Conservation (phyloP, 2,797 vertebrate genomes). For the Fringilla coelebs region DNA sequence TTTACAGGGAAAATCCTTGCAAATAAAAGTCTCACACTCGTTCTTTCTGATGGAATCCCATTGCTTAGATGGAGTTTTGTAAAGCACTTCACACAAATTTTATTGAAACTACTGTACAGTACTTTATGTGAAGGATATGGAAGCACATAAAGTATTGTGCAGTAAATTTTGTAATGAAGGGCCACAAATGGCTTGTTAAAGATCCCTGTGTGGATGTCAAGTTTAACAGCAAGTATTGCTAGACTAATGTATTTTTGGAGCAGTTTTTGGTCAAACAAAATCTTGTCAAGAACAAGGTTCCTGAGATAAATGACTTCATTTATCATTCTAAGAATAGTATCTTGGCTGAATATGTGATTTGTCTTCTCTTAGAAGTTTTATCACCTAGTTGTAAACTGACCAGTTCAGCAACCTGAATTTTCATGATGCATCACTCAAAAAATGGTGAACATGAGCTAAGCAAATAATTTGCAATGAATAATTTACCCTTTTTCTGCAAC, state of each 20-base stretch:
- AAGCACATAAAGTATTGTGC: slow-evolving; percentile 59
- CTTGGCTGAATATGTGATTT: neutral
- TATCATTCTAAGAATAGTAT: slow-evolving; percentile 14
- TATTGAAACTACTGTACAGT: slow-evolving; percentile 57
- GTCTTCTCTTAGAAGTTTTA: slow-evolving; percentile 16
- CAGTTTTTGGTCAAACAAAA: slow-evolving; percentile 60
- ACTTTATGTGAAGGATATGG: slow-evolving; percentile 58
- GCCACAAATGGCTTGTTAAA: slow-evolving; percentile 59
- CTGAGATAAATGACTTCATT: slow-evolving; percentile 20
- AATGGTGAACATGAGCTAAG: neutral
- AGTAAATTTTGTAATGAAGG: slow-evolving; percentile 66
- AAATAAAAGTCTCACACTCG: slow-evolving; percentile 20
- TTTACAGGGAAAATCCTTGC: slow-evolving; percentile 52
- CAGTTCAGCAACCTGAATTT: slow-evolving; percentile 10
- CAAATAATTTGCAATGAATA: neutral
- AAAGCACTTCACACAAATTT: slow-evolving; percentile 57
- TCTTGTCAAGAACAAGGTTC: slow-evolving; percentile 40
- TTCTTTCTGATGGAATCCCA: slow-evolving; percentile 28
- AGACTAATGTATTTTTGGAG: slow-evolving; percentile 37
- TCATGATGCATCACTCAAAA: neutral
- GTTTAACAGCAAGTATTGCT: slow-evolving; percentile 53
- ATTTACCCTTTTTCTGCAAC: neutral
- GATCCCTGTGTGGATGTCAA: slow-evolving; percentile 27
- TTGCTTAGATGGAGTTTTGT: slow-evolving; percentile 26
- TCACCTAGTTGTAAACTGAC: neutral